Conservation (phyloP, 2,888 invertebrate species). For the Priocnemis perturbator region DNA sequence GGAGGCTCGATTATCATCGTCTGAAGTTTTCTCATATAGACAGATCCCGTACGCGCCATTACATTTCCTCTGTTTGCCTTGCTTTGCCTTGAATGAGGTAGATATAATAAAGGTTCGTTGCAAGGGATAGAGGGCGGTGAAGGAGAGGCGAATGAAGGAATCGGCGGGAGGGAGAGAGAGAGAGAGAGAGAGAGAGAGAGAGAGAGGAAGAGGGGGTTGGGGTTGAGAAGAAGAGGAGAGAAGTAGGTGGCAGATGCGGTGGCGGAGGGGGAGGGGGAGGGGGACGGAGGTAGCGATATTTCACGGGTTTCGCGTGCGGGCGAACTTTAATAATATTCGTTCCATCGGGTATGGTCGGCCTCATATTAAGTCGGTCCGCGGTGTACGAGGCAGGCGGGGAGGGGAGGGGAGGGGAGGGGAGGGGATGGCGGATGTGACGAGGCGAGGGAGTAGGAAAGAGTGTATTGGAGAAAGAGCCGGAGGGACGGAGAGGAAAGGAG, state of each 20-base stretch:
- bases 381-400: conserved; percentile 45
- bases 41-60: too few relatives aligned
- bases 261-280: conserved; percentile 9
- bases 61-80: too few relatives aligned
- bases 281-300: conserved; percentile 65
- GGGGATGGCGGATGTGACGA: conserved; percentile 12
- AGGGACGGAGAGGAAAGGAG: conserved; percentile 25
- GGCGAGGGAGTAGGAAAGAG: conserved; percentile 19
- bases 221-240: conserved; percentile 5
- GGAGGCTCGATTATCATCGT: too few relatives aligned
- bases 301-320: conserved; percentile 73
- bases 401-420: background rate
- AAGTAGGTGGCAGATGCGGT: conserved; percentile 7
- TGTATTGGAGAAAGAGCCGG: conserved; percentile 11
- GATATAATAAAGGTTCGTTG: conserved; percentile 17
- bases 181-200: conserved; percentile 7
- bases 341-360: conserved; percentile 73
- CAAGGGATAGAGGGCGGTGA: conserved; percentile 29
- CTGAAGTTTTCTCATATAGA: too few relatives aligned
- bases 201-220: conserved; percentile 39
- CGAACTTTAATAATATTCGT: conserved; percentile 75
- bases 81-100: background rate
- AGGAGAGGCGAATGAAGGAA: conserved; percentile 24
- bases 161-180: conserved; percentile 13
- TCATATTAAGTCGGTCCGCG: conserved; percentile 71